A percentile compares a stretch with the other conserved stretches of the same genome.
Conservation (phyloP, 2,113 vertebrate genomes). For the Rhinolophus ferrumequinum region DNA sequence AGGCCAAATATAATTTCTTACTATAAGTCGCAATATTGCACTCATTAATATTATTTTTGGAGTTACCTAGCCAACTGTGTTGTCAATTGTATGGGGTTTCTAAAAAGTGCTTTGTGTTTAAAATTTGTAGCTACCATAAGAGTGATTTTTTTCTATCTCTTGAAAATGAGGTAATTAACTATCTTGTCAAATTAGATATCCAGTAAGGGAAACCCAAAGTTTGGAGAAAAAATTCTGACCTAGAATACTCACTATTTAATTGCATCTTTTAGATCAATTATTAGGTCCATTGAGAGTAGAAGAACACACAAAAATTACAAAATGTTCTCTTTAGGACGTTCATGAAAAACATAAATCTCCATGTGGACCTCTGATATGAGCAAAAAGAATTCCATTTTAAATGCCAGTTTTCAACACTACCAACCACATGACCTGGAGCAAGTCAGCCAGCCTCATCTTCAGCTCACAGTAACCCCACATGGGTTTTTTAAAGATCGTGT, state of each 20-base stretch:
- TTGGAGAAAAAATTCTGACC: neutral
- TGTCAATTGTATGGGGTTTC: conserved; percentile 21
- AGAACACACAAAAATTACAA: neutral
- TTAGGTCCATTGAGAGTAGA: conserved; percentile 5
- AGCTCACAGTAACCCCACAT: neutral
- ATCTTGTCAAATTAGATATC: conserved; percentile 41
- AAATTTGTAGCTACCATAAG: neutral
- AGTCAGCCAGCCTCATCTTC: neutral
- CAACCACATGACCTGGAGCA: neutral
- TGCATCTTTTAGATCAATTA: neutral
- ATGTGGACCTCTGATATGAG: neutral
- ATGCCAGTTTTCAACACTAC: neutral
- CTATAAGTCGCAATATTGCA: neutral
- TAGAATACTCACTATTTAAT: neutral
- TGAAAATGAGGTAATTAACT: conserved; percentile 51
- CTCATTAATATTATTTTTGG: conserved; percentile 16
- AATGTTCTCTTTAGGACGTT: neutral
- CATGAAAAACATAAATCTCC: neutral
- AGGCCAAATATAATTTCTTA: neutral
- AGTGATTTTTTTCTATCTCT: conserved; percentile 8
- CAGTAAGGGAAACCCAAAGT: neutral
- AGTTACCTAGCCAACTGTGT: neutral
- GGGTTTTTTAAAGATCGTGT: neutral
- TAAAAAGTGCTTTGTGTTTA: neutral
- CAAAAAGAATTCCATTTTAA: neutral